Conservation (phyloP, 1,140 invertebrate genomes). For the Battus philenor region DNA sequence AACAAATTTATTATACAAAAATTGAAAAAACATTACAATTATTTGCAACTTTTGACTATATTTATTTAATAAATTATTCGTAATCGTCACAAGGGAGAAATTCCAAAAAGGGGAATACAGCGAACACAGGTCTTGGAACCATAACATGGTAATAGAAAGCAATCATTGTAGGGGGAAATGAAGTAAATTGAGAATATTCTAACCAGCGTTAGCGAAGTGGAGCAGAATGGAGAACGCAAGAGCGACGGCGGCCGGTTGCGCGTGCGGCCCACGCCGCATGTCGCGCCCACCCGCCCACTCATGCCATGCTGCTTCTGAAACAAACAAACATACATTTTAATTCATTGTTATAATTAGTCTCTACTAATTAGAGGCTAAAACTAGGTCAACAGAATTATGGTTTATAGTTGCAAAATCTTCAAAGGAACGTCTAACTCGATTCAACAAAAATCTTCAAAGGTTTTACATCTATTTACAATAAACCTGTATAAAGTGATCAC, state of each 20-base stretch:
- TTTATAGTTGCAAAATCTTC: too few species aligned
- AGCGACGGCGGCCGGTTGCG: slow-evolving; percentile 58
- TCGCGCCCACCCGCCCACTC: slow-evolving; percentile 66
- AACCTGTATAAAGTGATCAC: too few species aligned
- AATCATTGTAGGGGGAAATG: not conserved
- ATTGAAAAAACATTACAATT: too few species aligned
- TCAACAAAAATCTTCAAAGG: too few species aligned
- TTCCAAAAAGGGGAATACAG: not conserved
- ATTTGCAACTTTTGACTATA: too few species aligned
- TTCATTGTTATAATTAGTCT: too few species aligned
- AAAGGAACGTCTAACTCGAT: too few species aligned
- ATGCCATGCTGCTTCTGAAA: slow-evolving; percentile 68
- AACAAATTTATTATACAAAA: too few species aligned
- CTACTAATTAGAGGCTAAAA: too few species aligned
- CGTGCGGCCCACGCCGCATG: slow-evolving; percentile 72
- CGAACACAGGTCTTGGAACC: not conserved
- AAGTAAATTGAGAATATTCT: too few species aligned
- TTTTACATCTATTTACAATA: too few species aligned
- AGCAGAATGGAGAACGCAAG: slow-evolving; percentile 56
- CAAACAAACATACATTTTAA: slow-evolving; percentile 27
- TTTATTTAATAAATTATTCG: not conserved
- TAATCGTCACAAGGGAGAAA: not conserved
- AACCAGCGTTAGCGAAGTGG: slow-evolving; percentile 57
- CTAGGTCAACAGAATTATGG: too few species aligned
- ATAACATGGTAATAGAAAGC: not conserved